phyloP scores from a whole-genome alignment of 1,140 invertebrate genomes.

The Phocides pigmalion region DNA sequence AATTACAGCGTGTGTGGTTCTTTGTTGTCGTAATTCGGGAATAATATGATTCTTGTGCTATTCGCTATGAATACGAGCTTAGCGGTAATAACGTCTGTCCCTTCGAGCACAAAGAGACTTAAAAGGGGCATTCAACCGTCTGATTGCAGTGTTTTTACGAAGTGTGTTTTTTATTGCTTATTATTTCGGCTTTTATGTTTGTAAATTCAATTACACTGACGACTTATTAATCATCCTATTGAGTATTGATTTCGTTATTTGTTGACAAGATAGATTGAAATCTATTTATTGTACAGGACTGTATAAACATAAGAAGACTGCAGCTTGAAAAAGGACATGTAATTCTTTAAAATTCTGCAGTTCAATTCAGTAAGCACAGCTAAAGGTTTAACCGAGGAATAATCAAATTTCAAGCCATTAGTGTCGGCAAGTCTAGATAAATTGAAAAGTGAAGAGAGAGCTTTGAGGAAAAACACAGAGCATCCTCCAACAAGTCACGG shows the following conservation, averaged over 20 bases:
- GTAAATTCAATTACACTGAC: neutral
- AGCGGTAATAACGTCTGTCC: constrained; percentile 7
- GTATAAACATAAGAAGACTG: too few species aligned
- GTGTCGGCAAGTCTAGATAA: constrained; percentile 30
- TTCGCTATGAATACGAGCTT: constrained; percentile 24
- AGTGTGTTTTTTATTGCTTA: neutral
- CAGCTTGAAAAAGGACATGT: constrained; percentile 13
- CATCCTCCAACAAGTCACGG: constrained; percentile 32
- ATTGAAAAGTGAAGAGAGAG: constrained; percentile 32
- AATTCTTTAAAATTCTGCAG: constrained; percentile 16
- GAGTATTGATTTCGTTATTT: too few species aligned
- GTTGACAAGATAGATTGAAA: too few species aligned
- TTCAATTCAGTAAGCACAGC: constrained; percentile 14
- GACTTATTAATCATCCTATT: too few species aligned
- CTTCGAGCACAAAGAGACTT: constrained; percentile 1
- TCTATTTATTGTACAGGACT: too few species aligned
- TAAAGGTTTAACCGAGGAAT: constrained; percentile 30
- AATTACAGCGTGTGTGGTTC: constrained; percentile 22
- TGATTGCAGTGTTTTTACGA: constrained; percentile 1
- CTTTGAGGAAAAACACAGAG: constrained; percentile 34
- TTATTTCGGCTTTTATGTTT: neutral
- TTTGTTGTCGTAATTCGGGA: constrained; percentile 27
- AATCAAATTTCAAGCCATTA: constrained; percentile 33
- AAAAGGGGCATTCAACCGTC: constrained; percentile 8
- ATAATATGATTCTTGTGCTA: constrained; percentile 22